These are phyloP conservation scores for Nesidiocoris tenuis DNA, from an alignment of 2,888 invertebrate species.

Conservation along the genomic window DNA sequence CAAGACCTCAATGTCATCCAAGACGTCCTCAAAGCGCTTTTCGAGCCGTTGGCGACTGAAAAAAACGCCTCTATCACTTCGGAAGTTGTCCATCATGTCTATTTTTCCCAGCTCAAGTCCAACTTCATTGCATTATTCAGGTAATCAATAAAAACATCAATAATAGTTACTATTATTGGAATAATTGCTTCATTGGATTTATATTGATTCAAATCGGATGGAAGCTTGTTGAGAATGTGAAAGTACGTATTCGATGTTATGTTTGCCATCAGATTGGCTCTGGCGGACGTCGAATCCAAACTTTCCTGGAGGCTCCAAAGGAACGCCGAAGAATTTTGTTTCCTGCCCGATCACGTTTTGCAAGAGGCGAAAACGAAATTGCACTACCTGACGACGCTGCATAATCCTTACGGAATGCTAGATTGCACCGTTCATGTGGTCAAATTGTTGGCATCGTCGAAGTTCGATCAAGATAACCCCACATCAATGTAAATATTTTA, in stretches of 20 bases:
- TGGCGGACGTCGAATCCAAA: constrained; percentile 15
- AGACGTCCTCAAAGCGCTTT: constrained; percentile 45
- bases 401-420: constrained; percentile 47
- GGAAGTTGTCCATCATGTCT: constrained; percentile 44
- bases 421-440: constrained; percentile 46
- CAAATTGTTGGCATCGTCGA: constrained; percentile 44
- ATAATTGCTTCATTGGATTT: not conserved
- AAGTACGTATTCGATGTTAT: not conserved
- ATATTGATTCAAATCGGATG: not conserved
- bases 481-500: constrained; percentile 47
- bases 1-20: constrained; percentile 46
- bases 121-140: constrained; percentile 41
- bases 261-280: constrained; percentile 2
- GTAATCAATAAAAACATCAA: too few relatives aligned
- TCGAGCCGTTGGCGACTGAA: constrained; percentile 41
- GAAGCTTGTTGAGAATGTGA: not conserved
- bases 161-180: too few relatives aligned
- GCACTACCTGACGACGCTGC: constrained; percentile 46
- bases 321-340: not conserved
- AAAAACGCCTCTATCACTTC: constrained; percentile 43
- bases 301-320: not conserved
- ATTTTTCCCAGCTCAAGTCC: constrained; percentile 45
- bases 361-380: constrained; percentile 46
- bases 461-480: constrained; percentile 45
- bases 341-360: constrained; percentile 23